These are phyloP conservation scores for Sminthurinus signatus DNA, from an alignment of 1,140 invertebrate genomes.

Conservation along the genomic window DNA sequence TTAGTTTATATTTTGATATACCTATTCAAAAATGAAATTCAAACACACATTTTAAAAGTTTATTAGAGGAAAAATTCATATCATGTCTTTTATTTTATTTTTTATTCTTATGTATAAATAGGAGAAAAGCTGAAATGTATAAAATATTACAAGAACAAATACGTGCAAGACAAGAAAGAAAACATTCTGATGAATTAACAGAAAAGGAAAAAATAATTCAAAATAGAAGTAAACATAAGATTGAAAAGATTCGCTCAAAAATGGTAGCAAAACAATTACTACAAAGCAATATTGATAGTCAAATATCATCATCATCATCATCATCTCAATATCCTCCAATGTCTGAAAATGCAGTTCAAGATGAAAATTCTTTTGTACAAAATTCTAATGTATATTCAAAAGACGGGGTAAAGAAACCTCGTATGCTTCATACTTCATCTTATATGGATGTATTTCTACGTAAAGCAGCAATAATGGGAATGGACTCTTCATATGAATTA, in stretches of 20 bases:
- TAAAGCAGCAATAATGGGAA: constrained; percentile 86
- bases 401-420: constrained; percentile 32
- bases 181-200: constrained; percentile 10
- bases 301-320: neutral
- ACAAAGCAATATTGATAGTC: constrained; percentile 10
- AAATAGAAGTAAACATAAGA: constrained; percentile 55
- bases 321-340: neutral
- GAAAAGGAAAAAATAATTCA: constrained; percentile 13
- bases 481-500: constrained; percentile 69
- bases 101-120: constrained; percentile 29
- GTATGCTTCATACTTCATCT: constrained; percentile 80
- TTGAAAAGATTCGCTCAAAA: constrained; percentile 45
- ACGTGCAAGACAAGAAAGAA: constrained; percentile 67
- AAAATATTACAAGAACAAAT: constrained; percentile 74
- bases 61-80: too few species aligned
- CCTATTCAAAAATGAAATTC: neutral
- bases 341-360: neutral
- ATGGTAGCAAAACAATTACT: constrained; percentile 16
- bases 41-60: too few species aligned
- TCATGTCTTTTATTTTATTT: neutral
- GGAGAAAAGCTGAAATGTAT: constrained; percentile 73
- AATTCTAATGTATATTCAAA: too few species aligned
- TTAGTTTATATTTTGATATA: neutral
- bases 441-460: constrained; percentile 71
- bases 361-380: too few species aligned